phyloP scores from a whole-genome alignment of 1,140 invertebrate species.

The Mycetomoellerius zeteki region DNA sequence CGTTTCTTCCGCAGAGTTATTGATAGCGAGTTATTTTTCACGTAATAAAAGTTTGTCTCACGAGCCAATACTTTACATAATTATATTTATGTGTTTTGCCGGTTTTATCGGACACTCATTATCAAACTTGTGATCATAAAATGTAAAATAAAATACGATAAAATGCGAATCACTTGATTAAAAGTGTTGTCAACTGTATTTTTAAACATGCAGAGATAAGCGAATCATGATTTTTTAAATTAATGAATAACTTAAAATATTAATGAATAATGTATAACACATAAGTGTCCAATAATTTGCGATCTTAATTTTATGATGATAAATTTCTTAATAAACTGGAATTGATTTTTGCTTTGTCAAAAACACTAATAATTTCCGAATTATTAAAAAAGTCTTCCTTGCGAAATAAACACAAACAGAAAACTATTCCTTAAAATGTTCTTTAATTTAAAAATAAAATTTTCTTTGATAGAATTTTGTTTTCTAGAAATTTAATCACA shows the following conservation, averaged over 20 bases:
- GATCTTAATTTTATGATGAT: not conserved
- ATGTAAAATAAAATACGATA: not conserved
- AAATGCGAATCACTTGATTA: not conserved
- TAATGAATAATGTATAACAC: not conserved
- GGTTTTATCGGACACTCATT: not conserved
- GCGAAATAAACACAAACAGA: not conserved
- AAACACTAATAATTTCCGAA: not conserved
- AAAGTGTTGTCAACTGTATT: not conserved
- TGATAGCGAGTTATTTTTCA: slow-evolving; percentile 40
- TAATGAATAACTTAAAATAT: not conserved
- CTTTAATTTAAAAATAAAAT: not conserved
- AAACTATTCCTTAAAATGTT: not conserved
- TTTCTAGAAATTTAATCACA: not conserved
- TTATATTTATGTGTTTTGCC: slow-evolving; percentile 31
- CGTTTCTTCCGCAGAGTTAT: slow-evolving; percentile 31
- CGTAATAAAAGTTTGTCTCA: slow-evolving; percentile 36
- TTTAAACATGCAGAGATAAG: not conserved
- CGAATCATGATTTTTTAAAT: slow-evolving; percentile 2
- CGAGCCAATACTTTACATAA: slow-evolving; percentile 34
- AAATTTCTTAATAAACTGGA: not conserved
- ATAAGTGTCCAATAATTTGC: not conserved
- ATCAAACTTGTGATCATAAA: slow-evolving; percentile 6
- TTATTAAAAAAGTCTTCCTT: not conserved
- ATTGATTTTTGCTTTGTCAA: not conserved
- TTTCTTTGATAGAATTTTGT: not conserved